Percentiles rank a stretch among this genome's conserved stretches.
phyloP scores from a whole-genome alignment of 2,888 invertebrate genomes.

The Argyresthia goedartella region DNA sequence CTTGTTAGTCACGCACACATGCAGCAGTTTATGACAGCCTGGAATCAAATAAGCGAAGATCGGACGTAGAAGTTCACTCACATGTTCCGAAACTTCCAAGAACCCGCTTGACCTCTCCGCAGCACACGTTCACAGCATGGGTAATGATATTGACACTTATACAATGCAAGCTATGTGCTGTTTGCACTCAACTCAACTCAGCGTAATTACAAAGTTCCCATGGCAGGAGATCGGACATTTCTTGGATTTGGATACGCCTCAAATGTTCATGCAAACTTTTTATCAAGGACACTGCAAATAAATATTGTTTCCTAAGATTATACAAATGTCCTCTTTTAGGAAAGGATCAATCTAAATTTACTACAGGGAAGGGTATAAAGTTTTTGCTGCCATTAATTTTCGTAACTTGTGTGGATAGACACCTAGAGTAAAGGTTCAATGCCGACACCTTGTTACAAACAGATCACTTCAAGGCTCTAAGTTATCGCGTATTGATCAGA shows the following conservation, averaged over 20 bases:
- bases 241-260: neutral
- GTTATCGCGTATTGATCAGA: slow-evolving; percentile 25
- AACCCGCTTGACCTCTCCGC: slow-evolving; percentile 29
- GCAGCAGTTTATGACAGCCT: slow-evolving; percentile 19
- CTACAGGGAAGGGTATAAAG: no score
- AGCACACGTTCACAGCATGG: slow-evolving; percentile 34
- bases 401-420: no score
- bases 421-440: slow-evolving; percentile 11
- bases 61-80: slow-evolving; percentile 30
- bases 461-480: slow-evolving; percentile 4
- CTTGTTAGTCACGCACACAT: slow-evolving; percentile 5
- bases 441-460: slow-evolving; percentile 21
- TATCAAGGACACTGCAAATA: no score
- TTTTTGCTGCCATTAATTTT: no score
- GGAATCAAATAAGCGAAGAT: slow-evolving; percentile 20
- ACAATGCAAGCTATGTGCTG: slow-evolving; percentile 20
- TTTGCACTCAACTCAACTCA: slow-evolving; percentile 10
- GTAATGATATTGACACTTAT: slow-evolving; percentile 38
- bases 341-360: no score
- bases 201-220: slow-evolving; percentile 18
- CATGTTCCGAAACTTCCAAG: slow-evolving; percentile 41
- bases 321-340: slow-evolving; percentile 3
- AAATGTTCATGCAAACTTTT: no score
- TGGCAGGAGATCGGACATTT: slow-evolving; percentile 10
- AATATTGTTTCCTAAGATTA: slow-evolving; percentile 3